phyloP scores from a whole-genome alignment of 2,888 invertebrate genomes.

The Carpatolechia fugitivella region DNA sequence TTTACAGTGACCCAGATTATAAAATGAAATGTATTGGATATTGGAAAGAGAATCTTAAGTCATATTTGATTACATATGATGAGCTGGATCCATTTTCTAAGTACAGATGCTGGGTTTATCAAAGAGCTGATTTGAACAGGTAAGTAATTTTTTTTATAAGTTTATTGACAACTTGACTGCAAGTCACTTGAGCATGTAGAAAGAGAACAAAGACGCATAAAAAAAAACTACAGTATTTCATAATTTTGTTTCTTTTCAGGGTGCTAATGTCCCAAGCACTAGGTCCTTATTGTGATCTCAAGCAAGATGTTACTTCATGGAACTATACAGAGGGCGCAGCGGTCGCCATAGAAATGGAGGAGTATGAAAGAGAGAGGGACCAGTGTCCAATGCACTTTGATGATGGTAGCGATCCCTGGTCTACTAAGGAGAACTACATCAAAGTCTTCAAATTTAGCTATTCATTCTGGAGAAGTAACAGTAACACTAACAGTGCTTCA shows the following conservation, averaged over 20 bases:
- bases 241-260: conserved; percentile 41
- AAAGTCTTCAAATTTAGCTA: conserved; percentile 81
- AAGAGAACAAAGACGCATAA: neutral
- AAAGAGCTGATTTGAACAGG: conserved; percentile 95
- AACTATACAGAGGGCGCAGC: conserved; percentile 95
- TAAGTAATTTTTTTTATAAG: conserved; percentile 25
- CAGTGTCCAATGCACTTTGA: conserved; percentile 99
- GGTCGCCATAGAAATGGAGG: conserved; percentile 93
- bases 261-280: conserved; percentile 88
- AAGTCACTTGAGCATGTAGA: neutral
- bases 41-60: conserved; percentile 98
- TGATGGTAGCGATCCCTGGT: conserved; percentile 94
- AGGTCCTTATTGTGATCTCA: conserved; percentile 93
- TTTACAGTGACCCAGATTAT: conserved; percentile 97
- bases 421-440: conserved; percentile 83
- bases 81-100: conserved; percentile 96
- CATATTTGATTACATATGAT: conserved; percentile 97
- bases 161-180: too few relatives aligned
- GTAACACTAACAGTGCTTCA: conserved; percentile 32
- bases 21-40: conserved; percentile 98
- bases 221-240: too few relatives aligned
- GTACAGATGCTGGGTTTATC: conserved; percentile 99
- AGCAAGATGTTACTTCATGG: conserved; percentile 93
- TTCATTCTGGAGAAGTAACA: conserved; percentile 59
- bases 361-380: conserved; percentile 95